Conservation (phyloP, 1,140 invertebrate genomes). For the Stratiolaelaps scimitus region DNA sequence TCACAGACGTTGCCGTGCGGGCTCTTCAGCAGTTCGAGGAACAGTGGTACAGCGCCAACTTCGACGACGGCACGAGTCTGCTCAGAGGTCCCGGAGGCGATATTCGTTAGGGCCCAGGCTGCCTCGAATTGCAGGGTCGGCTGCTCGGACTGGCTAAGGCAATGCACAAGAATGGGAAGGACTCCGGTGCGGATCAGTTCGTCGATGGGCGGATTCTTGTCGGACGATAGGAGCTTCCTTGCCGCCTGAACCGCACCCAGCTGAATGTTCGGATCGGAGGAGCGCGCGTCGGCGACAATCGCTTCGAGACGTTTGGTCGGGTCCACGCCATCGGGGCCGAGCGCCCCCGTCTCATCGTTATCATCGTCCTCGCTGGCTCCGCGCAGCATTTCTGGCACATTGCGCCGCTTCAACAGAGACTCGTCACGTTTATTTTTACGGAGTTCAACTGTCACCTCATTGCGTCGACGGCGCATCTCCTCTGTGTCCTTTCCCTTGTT, state of each 20-base stretch:
- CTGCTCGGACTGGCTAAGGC: slow-evolving; percentile 56
- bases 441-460: slow-evolving; percentile 72
- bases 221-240: slow-evolving; percentile 76
- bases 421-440: slow-evolving; percentile 89
- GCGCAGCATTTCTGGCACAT: slow-evolving; percentile 51
- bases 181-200: slow-evolving; percentile 71
- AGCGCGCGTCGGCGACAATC: slow-evolving; percentile 47
- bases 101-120: slow-evolving; percentile 97
- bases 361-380: slow-evolving; percentile 49
- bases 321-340: slow-evolving; percentile 37
- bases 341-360: slow-evolving; percentile 40
- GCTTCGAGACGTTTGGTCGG: slow-evolving; percentile 38
- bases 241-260: slow-evolving; percentile 58
- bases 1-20: slow-evolving; percentile 94
- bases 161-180: slow-evolving; percentile 67
- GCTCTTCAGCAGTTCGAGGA: slow-evolving; percentile 75
- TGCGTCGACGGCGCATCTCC: slow-evolving; percentile 73
- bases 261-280: slow-evolving; percentile 49
- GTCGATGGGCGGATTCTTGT: slow-evolving; percentile 87
- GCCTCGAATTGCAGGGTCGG: slow-evolving; percentile 93
- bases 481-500: slow-evolving; percentile 37
- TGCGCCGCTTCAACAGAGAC: slow-evolving; percentile 81
- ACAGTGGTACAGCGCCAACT: slow-evolving; percentile 86
- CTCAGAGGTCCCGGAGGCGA: slow-evolving; percentile 75
- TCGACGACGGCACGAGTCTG: slow-evolving; percentile 92